A percentile compares a stretch with the other conserved stretches of the same genome.
Conservation (phyloP, 2,113 vertebrate species). For the Nematolebias whitei region DNA sequence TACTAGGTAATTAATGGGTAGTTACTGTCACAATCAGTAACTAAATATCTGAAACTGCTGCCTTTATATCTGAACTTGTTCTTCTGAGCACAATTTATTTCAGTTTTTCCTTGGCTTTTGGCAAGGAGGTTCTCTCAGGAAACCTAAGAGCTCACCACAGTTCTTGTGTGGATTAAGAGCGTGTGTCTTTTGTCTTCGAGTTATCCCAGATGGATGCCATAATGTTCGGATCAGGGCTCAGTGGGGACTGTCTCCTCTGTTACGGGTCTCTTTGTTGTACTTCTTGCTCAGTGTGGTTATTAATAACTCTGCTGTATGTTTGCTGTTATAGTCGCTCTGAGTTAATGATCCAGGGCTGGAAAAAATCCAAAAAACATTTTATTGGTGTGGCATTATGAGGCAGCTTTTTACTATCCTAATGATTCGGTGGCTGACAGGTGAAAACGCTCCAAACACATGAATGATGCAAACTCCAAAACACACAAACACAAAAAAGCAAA, state of each 20-base stretch:
- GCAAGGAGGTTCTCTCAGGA: neutral
- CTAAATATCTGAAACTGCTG: too few relatives aligned
- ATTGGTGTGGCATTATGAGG: neutral
- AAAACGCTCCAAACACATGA: too few relatives aligned
- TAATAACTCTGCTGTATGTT: constrained; percentile 1
- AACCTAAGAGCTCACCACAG: neutral
- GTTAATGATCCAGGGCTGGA: neutral
- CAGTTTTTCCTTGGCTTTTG: neutral
- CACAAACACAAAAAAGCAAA: too few relatives aligned
- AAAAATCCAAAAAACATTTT: neutral
- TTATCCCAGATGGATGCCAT: neutral
- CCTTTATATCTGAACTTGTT: neutral
- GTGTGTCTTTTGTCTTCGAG: constrained; percentile 1
- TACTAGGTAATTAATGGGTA: too few relatives aligned
- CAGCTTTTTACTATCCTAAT: neutral
- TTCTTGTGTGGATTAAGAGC: neutral
- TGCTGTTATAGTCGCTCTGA: neutral
- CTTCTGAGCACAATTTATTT: neutral
- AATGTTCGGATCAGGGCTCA: constrained; percentile 12
- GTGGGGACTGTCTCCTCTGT: neutral
- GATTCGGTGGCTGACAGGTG: too few relatives aligned
- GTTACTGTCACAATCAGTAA: too few relatives aligned
- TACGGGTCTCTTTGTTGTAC: neutral
- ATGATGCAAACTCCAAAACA: too few relatives aligned
- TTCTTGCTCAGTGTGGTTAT: constrained; percentile 9